Base-by-base conservation (phyloP, 2,888 invertebrate species). In the Harmothoe impar region DNA sequence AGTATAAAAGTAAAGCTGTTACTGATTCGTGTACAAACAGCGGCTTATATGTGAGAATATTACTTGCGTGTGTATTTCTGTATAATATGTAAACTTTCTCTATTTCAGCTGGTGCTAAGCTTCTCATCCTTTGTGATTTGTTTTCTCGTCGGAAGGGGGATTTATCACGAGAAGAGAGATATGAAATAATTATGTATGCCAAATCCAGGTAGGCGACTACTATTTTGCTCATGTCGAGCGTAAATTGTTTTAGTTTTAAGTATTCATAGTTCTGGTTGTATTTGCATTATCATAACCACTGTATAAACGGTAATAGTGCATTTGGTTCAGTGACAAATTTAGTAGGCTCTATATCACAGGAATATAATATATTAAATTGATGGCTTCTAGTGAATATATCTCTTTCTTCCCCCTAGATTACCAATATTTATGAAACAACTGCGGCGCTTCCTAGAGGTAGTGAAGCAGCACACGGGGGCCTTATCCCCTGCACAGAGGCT, bases 181-280 rank as follows among this genome's bases (percentile, higher is more conserved):
- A 97, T 94, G 97, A 97, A 95, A 97, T 97, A 35, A 97, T 97
- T 91, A 96, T 97, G 94, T 97, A 97, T 94, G 97, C 97, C 62
- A 97, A 97, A 94, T 97, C 97, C 43, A 95, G 96, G 96, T 95
- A 86, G 62, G 62, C 54, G 17, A 52, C 54, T 17, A 52, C n/a
- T n/a, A n/a, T n/a, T n/a, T n/a, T n/a, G n/a, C n/a, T n/a, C n/a
- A n/a, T 43, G 43, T 10, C 10, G 10, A 43, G 43, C 43, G 43
- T 43, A 43, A 43, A 3, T 43, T 43, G 43, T 43, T 43, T 43
- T 43, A 3, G n/a, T n/a, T n/a, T n/a, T n/a, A n/a, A n/a, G n/a
- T n/a, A n/a, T n/a, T n/a, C n/a, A n/a, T n/a, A n/a, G n/a, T n/a
- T n/a, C n/a, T n/a, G n/a, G n/a, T n/a, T n/a, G n/a, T n/a, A n/a